phyloP scores from a whole-genome alignment of 2,797 vertebrate genomes.

The Crenichthys baileyi region DNA sequence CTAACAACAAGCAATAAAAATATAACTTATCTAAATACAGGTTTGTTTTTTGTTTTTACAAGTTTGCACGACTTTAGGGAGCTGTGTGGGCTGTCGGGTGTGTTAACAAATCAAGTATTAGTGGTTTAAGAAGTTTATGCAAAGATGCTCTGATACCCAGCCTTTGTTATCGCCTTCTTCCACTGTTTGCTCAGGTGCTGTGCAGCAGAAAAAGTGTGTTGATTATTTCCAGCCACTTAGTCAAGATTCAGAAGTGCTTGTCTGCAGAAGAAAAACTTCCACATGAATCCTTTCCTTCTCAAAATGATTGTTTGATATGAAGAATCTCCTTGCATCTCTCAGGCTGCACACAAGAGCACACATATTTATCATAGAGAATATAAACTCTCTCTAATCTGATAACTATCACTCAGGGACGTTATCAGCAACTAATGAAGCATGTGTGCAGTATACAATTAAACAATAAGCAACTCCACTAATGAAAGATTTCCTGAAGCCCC shows the following conservation, averaged over 20 bases:
- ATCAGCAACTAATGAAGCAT: constrained; percentile 32
- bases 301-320: not conserved
- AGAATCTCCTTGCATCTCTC: not conserved
- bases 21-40: not conserved
- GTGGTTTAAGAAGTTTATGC: not conserved
- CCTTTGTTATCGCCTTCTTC: constrained; percentile 14
- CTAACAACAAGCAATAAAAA: not conserved
- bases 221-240: constrained; percentile 45
- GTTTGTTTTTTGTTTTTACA: not conserved
- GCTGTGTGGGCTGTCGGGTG: not conserved
- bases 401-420: constrained; percentile 26
- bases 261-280: not conserved
- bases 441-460: constrained; percentile 18
- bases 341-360: not conserved
- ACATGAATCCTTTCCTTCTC: not conserved
- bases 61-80: not conserved
- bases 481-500: constrained; percentile 13
- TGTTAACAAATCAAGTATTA: not conserved
- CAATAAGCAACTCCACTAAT: constrained; percentile 20
- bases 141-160: not conserved
- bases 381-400: constrained; percentile 14
- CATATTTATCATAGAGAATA: constrained; percentile 5
- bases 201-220: constrained; percentile 24
- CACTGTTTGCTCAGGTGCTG: constrained; percentile 27
- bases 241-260: constrained; percentile 33